Evolutionary conservation across 2,888 invertebrate species (phyloP).

Genomic region (Petrolisthes cinctipes): DNA sequence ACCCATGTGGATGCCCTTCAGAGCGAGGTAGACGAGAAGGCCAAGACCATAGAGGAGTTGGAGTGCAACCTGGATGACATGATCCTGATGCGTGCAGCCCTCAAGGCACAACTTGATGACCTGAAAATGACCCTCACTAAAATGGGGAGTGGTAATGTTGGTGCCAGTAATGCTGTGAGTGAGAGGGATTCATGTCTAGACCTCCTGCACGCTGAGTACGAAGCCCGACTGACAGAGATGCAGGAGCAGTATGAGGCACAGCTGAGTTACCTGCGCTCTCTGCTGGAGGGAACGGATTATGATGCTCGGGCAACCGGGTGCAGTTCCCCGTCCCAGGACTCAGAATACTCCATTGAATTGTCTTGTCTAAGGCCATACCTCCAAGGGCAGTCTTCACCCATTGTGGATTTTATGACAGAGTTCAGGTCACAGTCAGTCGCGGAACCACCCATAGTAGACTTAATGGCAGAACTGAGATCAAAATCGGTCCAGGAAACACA

Average conservation of each 20-base stretch:
- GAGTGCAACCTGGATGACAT: constrained; percentile 57
- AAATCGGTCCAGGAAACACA: constrained; percentile 38
- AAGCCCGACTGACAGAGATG: constrained; percentile 36
- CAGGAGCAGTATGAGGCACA: constrained; percentile 52
- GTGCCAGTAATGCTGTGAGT: constrained; percentile 11
- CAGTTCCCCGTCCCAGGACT: constrained; percentile 38
- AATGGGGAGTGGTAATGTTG: neutral
- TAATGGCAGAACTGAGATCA: constrained; percentile 38
- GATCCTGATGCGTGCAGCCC: constrained; percentile 40
- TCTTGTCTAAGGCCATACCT: constrained; percentile 52
- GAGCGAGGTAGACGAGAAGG: constrained; percentile 54
- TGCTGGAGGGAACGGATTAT: constrained; percentile 32
- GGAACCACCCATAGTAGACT: constrained; percentile 29
- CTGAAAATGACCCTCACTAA: constrained; percentile 36
- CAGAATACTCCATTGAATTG: constrained; percentile 53
- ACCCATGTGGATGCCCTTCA: constrained; percentile 48
- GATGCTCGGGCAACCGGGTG: constrained; percentile 31
- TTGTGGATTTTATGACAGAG: constrained; percentile 36
- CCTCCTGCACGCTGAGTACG: constrained; percentile 42
- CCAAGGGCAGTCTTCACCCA: constrained; percentile 49
- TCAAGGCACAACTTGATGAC: constrained; percentile 50
- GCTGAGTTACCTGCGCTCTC: constrained; percentile 32
- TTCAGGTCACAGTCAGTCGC: constrained; percentile 37
- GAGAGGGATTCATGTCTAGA: constrained; percentile 28
- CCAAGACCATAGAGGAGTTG: constrained; percentile 56